A percentile compares a stretch with the other conserved stretches of the same genome.
Evolutionary conservation across 2,113 vertebrate species (phyloP).

Genomic region (Synodontis membranacea): DNA sequence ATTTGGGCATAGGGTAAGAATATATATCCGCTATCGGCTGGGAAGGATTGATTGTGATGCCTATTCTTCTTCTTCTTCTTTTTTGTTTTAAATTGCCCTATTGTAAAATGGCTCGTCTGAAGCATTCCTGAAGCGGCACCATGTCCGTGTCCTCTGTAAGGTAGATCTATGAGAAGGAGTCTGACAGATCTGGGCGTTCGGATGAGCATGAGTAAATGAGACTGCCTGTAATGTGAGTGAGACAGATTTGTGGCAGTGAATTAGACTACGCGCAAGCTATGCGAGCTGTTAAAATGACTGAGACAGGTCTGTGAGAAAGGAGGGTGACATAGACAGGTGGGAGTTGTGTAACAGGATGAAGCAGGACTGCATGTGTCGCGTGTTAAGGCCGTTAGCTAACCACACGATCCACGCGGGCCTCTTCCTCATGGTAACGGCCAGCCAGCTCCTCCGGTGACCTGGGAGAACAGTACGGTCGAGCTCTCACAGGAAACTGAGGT

Average conservation of each 20-base stretch:
- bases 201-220: neutral
- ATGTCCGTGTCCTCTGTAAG: neutral
- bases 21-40: neutral
- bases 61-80: neutral
- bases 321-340: neutral
- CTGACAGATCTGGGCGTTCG: neutral
- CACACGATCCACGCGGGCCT: slow-evolving; percentile 49
- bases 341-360: slow-evolving; percentile 69
- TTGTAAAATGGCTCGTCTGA: too few relatives aligned
- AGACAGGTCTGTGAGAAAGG: slow-evolving; percentile 11
- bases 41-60: neutral
- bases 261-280: neutral
- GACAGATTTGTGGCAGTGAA: neutral
- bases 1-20: neutral
- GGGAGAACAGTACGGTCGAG: slow-evolving; percentile 26
- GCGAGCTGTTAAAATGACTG: neutral
- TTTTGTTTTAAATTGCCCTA: too few relatives aligned
- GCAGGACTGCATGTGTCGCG: slow-evolving; percentile 58
- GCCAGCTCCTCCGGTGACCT: slow-evolving; percentile 46
- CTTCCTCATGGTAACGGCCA: slow-evolving; percentile 56
- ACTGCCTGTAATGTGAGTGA: neutral
- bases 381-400: slow-evolving; percentile 55
- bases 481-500: slow-evolving; percentile 51
- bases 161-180: neutral
- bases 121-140: neutral